Percentiles rank a stretch among this genome's conserved stretches.
Evolutionary conservation across 2,888 invertebrate species (phyloP).

Genomic region (Molanna angustata): DNA sequence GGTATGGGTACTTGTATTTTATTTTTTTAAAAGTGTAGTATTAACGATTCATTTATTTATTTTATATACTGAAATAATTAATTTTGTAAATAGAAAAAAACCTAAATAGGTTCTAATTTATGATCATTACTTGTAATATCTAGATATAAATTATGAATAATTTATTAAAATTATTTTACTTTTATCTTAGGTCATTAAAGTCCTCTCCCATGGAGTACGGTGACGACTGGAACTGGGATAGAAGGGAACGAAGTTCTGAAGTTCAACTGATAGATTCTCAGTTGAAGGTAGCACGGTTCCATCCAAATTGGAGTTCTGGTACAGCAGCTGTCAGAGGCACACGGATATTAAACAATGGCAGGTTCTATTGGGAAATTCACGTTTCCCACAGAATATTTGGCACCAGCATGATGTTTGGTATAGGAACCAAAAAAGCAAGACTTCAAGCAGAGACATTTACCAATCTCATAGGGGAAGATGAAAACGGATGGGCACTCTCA

Average conservation of each 20-base stretch:
- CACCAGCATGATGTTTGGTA: conserved; percentile 74
- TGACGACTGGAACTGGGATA: conserved; percentile 69
- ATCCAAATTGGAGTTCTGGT: conserved; percentile 74
- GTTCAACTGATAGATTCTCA: conserved; percentile 58
- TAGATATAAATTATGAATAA: too few species aligned
- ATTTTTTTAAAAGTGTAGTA: too few species aligned
- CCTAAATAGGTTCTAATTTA: too few species aligned
- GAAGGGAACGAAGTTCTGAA: conserved; percentile 50
- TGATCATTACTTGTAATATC: too few species aligned
- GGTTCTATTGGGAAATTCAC: conserved; percentile 65
- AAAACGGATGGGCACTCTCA: conserved; percentile 68
- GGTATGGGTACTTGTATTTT: too few species aligned
- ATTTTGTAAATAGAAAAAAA: too few species aligned
- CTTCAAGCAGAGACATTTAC: conserved; percentile 66
- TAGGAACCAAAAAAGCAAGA: conserved; percentile 56
- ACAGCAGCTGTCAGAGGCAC: conserved; percentile 70
- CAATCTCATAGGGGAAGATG: conserved; percentile 69
- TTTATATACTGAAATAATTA: too few species aligned
- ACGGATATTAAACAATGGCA: conserved; percentile 60
- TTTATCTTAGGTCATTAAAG: too few species aligned
- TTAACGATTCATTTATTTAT: too few species aligned
- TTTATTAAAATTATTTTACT: too few species aligned
- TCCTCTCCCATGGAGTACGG: conserved; percentile 55
- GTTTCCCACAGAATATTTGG: conserved; percentile 66
- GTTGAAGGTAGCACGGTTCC: conserved; percentile 63